These are phyloP conservation scores for Calvadosia cruxmelitensis DNA, from an alignment of 30 jellyfish, hydroid and myxozoan species.

Conservation along the genomic window DNA sequence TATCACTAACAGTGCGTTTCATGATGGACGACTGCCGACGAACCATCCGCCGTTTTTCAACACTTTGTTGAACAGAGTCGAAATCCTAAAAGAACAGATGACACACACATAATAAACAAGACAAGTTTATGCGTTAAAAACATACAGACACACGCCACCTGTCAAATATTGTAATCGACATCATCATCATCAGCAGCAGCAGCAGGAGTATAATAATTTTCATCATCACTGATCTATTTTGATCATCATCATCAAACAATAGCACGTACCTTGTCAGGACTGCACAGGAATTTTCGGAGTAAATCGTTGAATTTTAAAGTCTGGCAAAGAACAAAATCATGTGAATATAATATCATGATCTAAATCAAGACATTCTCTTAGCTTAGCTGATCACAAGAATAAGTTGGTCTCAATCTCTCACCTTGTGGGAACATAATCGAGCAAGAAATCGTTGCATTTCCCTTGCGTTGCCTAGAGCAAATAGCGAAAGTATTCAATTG, in stretches of 20 bases:
- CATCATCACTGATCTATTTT: too few species aligned
- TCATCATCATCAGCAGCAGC: too few species aligned
- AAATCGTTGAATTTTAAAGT: slow-evolving; percentile 14
- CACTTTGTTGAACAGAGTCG: slow-evolving; percentile 4
- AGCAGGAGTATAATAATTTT: too few species aligned
- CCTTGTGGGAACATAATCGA: slow-evolving; percentile 53
- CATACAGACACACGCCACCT: not conserved
- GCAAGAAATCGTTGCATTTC: slow-evolving; percentile 67
- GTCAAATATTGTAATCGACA: too few species aligned
- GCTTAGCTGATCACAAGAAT: too few species aligned
- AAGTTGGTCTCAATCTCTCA: too few species aligned
- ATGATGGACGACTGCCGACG: slow-evolving; percentile 9
- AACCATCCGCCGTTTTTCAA: not conserved
- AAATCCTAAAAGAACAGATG: slow-evolving; percentile 4
- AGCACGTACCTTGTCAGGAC: slow-evolving; percentile 15
- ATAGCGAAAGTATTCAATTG: too few species aligned
- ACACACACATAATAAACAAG: not conserved
- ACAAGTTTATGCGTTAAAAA: not conserved
- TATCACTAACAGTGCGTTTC: not conserved
- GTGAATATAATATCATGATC: too few species aligned
- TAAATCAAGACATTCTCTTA: not conserved
- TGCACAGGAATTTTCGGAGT: slow-evolving; percentile 30
- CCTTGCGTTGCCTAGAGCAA: slow-evolving; percentile 61
- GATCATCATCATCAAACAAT: too few species aligned
- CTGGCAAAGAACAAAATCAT: slow-evolving; percentile 2